Percentiles rank a stretch among this genome's conserved stretches.
phyloP scores from a whole-genome alignment of 1,140 invertebrate species.

The Procambarus virginalis region DNA sequence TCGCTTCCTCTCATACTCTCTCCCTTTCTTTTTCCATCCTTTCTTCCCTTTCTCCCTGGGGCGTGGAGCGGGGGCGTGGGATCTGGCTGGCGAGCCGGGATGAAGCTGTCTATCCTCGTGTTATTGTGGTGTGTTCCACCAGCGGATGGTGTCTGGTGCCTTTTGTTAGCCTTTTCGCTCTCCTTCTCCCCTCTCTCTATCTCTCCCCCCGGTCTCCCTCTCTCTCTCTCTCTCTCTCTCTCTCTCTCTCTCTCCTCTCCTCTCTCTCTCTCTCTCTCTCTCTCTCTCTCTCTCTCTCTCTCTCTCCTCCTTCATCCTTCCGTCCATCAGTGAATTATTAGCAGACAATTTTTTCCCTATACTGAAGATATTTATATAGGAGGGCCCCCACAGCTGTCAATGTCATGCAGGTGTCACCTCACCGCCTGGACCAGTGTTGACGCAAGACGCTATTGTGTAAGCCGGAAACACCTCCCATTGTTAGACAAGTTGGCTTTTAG shows the following conservation, averaged over 20 bases:
- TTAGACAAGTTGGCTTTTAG: not conserved
- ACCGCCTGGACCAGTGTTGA: not conserved
- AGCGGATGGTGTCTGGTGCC: too few relatives aligned
- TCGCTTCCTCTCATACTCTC: too few relatives aligned
- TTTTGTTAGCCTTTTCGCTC: too few relatives aligned
- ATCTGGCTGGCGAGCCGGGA: too few relatives aligned
- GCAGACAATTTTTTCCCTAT: not conserved
- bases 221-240: too few relatives aligned
- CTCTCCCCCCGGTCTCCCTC: too few relatives aligned
- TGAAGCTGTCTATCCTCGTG: too few relatives aligned
- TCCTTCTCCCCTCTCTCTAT: not conserved
- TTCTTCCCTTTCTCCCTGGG: not conserved
- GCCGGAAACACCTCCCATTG: not conserved
- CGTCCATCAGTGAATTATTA: not conserved
- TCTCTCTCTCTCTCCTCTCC: too few relatives aligned
- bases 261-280: not conserved
- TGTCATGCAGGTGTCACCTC: not conserved
- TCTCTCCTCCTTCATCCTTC: not conserved
- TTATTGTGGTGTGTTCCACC: too few relatives aligned
- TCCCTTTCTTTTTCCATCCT: not conserved
- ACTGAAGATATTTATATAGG: not conserved
- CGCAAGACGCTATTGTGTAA: not conserved
- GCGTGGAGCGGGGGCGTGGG: too few relatives aligned
- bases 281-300: not conserved
- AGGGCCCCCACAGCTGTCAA: not conserved